Evolutionary conservation across 2,113 vertebrate species (phyloP), one percentile per base, ranked within the genome.

Genomic region (Butorides virescens): DNA sequence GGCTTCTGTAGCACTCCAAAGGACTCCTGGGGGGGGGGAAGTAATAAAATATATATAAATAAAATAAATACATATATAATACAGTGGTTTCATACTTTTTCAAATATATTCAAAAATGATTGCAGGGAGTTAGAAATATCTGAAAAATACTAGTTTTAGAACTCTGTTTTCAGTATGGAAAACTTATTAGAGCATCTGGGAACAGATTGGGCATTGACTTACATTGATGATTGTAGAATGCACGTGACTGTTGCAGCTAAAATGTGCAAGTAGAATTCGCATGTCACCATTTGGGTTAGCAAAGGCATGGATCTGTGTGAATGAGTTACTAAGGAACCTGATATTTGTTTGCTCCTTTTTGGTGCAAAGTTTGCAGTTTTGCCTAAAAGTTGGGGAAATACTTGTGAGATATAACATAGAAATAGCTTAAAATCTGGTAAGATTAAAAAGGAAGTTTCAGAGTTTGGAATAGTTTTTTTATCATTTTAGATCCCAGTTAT

Each of bases 191-290:
- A 80, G 30, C 8, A 93, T 78, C 56, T 93, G 86, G 82, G 47
- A 95, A 92, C 70, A 93, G 56, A 66, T 26, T 50, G 58, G 37
- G 30, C 27, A 47, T 39, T 73, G 37, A 25, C 10, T 77, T 50
- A 56, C 15, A 17, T 19, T 30, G 34, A 47, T 84, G 22, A 47
- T 1, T 58, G 15, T 63, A 75, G 79, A 70, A 52, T 22, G 19
- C 37, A 52, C 20, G 20, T 91, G n/a, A 55, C 30, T 25, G 10
- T n/a, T 74, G 73, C 66, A 58, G 55, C 55, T 95, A 65, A 85
- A 96, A 95, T 80, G 82, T 92, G 63, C 68, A 59, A 88, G 73
- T 83, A 32, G 50, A 81, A 65, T 84, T 96, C 73, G 78, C 25
- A 21, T 77, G 66, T 88, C 52, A 44, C 49, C 25, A 70, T 68